Evolutionary conservation across 2,113 vertebrate species (phyloP), one percentile per base, ranked within the genome.

Genomic region (Bufo bufo): DNA sequence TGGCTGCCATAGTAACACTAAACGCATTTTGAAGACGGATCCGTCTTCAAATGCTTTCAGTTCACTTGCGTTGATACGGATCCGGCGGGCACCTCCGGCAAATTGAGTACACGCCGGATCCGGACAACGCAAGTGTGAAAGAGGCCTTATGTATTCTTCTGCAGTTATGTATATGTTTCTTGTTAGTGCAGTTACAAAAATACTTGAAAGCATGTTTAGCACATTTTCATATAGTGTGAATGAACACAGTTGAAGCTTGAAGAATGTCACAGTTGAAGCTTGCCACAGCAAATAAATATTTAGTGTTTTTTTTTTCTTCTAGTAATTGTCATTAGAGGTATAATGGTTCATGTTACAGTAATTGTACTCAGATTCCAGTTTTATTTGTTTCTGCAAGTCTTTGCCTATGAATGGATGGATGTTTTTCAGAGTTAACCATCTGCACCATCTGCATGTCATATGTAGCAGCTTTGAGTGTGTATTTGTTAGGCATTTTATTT

Each of bases 391-490:
- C 47, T 75, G 45, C 72, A 50, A 50, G 45, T 20, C 72, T 75
- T 75, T 49, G 72, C 50, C 45, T 75, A 45, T 75, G 72, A 20
- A 20, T 50, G 47, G 47, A 75, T 75, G 20, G 49, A 13, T 74
- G 71, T 75, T 49, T 49, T 75, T 50, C 72, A 8, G 45, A 16
- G 72, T 49, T 75, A 75, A 49, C 47, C 45, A 75, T 47, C 72
- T 75, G 72, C 72, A 49, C 47, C 72, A 75, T 47, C 72, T 75
- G 72, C 72, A 75, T 50, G 72, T 75, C 72, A 75, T 75, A 75
- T 75, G 72, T 50, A 50, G 17, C 72, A 75, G 72, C 17, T 4
- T 19, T 49, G 71, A 47, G 45, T 74, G 16, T 74, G 43, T 4
- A 19, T 74, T 19, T 75, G 72, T 45, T 45, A 75, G 50, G 17